These are phyloP conservation scores for Ciconia stormi DNA, from an alignment of 2,113 vertebrate species.

Conservation along the genomic window DNA sequence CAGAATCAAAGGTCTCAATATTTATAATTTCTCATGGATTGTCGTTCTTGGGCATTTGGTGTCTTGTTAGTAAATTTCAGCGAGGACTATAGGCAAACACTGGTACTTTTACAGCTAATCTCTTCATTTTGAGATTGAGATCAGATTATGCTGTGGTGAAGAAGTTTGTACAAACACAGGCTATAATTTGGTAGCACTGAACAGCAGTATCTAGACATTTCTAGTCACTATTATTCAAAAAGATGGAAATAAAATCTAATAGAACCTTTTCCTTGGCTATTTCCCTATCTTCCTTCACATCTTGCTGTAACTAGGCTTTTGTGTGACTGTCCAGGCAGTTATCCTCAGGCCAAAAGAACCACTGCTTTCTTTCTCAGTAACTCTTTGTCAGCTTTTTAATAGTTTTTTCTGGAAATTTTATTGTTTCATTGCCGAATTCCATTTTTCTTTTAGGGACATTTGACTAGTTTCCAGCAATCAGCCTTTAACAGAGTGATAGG, in stretches of 20 bases:
- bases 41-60: neutral
- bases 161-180: neutral
- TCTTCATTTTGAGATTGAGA: neutral
- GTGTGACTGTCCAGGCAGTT: neutral
- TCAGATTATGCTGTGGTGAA: neutral
- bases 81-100: accelerated
- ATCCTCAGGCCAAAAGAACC: neutral
- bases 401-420: neutral
- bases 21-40: neutral
- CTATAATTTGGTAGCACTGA: neutral
- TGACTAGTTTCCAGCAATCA: constrained; percentile 95
- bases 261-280: neutral
- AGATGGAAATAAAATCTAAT: neutral
- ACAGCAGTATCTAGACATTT: neutral
- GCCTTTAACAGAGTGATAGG: constrained; percentile 88
- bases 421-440: neutral
- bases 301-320: neutral
- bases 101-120: neutral
- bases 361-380: neutral
- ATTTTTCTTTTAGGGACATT: constrained; percentile 83
- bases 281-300: neutral
- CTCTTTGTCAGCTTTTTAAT: neutral
- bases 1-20: neutral
- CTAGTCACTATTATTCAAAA: neutral
- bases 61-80: neutral